phyloP scores from a whole-genome alignment of 2,797 vertebrate genomes.

The Molossus molossus region DNA sequence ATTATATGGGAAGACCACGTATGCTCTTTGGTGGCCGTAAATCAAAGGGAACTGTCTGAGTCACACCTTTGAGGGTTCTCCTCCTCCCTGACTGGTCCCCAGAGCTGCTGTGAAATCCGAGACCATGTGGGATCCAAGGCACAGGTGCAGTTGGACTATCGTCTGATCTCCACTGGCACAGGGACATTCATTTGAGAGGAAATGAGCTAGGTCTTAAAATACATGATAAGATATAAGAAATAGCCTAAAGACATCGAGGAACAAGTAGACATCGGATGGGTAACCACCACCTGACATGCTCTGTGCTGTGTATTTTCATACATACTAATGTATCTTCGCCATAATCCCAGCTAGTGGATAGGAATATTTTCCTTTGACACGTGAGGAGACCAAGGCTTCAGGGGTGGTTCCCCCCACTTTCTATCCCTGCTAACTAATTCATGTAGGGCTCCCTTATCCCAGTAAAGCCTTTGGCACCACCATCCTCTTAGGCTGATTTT shows the following conservation, averaged over 20 bases:
- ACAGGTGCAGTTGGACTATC: background rate
- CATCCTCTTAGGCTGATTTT: background rate
- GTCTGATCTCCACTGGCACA: background rate
- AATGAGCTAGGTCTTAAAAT: background rate
- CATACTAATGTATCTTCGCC: background rate
- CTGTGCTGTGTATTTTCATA: background rate
- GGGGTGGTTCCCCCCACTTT: background rate
- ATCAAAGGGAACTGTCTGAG: background rate
- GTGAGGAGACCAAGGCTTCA: background rate
- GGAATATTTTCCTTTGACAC: background rate
- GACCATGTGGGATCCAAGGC: rapidly evolving
- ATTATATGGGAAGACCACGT: background rate
- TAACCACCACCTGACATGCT: rapidly evolving
- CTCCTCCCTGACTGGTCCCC: background rate
- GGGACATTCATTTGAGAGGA: background rate
- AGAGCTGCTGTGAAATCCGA: background rate
- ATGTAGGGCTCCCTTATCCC: background rate
- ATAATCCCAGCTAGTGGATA: rapidly evolving
- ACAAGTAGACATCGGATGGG: background rate
- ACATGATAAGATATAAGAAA: background rate
- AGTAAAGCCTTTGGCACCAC: background rate
- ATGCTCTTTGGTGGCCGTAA: background rate
- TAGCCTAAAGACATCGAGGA: background rate
- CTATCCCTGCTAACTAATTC: background rate
- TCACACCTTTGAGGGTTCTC: background rate